phyloP scores from a whole-genome alignment of 2,797 vertebrate species.

The Petrocephalus schoutedeni region DNA sequence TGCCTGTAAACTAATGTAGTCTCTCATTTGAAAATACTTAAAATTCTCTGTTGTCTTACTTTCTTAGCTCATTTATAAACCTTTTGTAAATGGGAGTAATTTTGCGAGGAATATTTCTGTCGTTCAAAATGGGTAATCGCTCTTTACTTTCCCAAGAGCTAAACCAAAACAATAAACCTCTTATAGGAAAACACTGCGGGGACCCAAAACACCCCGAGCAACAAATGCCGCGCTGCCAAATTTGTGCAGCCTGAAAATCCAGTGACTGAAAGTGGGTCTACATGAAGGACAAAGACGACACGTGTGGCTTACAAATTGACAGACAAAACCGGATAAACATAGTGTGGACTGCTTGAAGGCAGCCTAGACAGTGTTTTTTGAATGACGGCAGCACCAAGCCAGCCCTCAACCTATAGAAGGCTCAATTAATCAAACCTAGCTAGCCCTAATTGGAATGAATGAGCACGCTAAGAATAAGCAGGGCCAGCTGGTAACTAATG shows the following conservation, averaged over 20 bases:
- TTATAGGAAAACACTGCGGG: background rate
- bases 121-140: background rate
- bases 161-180: background rate
- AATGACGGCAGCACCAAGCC: background rate
- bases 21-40: background rate
- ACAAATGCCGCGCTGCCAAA: background rate
- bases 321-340: constrained; percentile 5
- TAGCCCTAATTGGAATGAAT: background rate
- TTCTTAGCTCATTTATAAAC: background rate
- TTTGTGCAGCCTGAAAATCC: background rate
- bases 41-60: background rate
- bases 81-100: background rate
- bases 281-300: background rate
- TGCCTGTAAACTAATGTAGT: constrained; percentile 6
- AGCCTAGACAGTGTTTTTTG: background rate
- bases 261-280: background rate
- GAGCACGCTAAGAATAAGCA: background rate
- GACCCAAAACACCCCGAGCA: background rate
- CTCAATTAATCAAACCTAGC: background rate
- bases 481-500: constrained; percentile 4
- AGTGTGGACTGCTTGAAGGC: background rate
- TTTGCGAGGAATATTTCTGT: background rate
- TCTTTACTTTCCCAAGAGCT: background rate
- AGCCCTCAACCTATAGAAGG: background rate
- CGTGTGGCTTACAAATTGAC: constrained; percentile 5